Base-by-base conservation (phyloP, 1,140 invertebrate species). In the Drosophila bocki region DNA sequence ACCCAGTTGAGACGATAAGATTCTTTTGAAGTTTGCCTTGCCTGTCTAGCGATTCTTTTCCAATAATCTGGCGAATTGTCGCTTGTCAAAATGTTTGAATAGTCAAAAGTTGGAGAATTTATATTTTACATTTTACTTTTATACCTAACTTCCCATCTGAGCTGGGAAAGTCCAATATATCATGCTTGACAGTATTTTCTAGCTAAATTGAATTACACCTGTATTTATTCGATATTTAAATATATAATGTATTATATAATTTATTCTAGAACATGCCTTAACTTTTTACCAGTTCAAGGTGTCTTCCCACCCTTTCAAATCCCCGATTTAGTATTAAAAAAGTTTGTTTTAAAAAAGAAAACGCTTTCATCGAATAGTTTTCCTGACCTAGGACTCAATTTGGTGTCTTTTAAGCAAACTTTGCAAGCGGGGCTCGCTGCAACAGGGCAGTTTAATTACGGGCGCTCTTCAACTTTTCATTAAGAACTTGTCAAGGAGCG, bases 31-130 rank as follows among this genome's bases (percentile, higher is more conserved):
- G 33, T 53, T 35, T 44, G 42, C n/a, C n/a, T 12, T 51, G 47
- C 13, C 58, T 53, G n/a, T 48, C 44, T 39, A n/a, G 45, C 19
- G 37, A 41, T 51, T 47, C 29, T 32, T 33, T 61, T 57, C 29
- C 60, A 82, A 88, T 80, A 87, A 88, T 87, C 83, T 83, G 80
- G 76, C 79, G 80, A 87, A 86, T 86, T 87, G 83, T 75, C 83
- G 79, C 83, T 80, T 82, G 83, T 86, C 83, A 87, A 80, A 84
- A 68, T 82, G 75, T 82, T 68, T 63, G 78, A 80, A 62, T 80
- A 63, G 69, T 70, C 59, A 51, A 80, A 85, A 83, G 82, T 84
- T 79, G 29, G 33, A 41, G 22, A 81, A 77, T 60, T 71, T 70
- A 41, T 47, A 69, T 26, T 51, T 17, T 26, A 29, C 32, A 48